Evolutionary conservation across 2,888 invertebrate genomes (phyloP), one percentile per base, ranked within the genome.

Genomic region (Sarcophaga caerulescens): DNA sequence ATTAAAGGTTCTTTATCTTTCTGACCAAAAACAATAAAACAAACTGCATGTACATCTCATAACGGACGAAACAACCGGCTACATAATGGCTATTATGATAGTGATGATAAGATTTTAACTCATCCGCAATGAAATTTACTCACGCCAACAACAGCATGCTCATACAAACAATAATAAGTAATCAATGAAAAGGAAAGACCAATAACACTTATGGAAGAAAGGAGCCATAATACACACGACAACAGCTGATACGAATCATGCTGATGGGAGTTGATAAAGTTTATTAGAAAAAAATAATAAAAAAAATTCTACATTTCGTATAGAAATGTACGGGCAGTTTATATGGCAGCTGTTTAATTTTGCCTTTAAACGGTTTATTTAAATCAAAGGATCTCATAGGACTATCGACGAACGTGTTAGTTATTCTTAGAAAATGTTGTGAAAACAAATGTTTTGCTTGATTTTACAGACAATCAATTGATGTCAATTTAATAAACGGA

Each of bases 201-300:
- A 60, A 70, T 57, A 59, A 23, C 47, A 60, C 57, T 19, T 52
- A 81, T 60, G 23, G 78, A 35, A 70, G 69, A 70, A 47, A 62
- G 12, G 0, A 17, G 0, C 19, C n/a, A 3, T 14, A 63, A 45
- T 74, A 52, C 83, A 78, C 69, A 86, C 81, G 86, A 78, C 71
- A 84, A 74, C 78, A 81, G 81, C 84, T 86, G 86, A 86, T 84
- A 59, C 81, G 78, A 81, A 65, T 45, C 62, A 78, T 70, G 59
- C 10, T 35, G 17, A 52, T 17, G 52, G 52, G 52, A 52, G 5
- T 52, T 4, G 17, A 52, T 52, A 69, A 62, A 45, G 47, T 70
- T 78, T 63, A 17, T 17, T 52, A 52, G n/a, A 19, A 71, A 52
- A 17, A 66, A 66, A 47, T 62, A 23, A 44, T 47, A 70, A 81